phyloP scores from a whole-genome alignment of 2,888 invertebrate genomes.

The Metallyticus violacea region DNA sequence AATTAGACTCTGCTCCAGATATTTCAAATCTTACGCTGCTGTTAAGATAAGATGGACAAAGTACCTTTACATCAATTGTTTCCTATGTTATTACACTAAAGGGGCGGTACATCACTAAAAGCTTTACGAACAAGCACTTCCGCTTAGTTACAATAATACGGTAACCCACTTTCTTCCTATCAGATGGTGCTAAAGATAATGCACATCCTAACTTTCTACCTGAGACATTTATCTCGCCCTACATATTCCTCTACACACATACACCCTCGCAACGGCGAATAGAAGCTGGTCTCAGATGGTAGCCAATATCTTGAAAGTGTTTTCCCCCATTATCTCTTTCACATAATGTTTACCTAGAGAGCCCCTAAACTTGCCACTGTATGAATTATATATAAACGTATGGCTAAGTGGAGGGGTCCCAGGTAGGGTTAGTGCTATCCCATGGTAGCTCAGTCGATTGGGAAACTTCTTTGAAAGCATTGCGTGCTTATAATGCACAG shows the following conservation, averaged over 20 bases:
- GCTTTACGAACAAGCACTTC: neutral
- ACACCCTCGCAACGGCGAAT: too few relatives aligned
- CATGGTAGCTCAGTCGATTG: too few relatives aligned
- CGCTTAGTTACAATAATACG: neutral
- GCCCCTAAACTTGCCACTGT: neutral
- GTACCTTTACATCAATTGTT: too few relatives aligned
- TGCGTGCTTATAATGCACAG: neutral
- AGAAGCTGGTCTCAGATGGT: neutral
- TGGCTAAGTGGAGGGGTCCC: neutral
- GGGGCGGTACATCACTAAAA: neutral
- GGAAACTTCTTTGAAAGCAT: neutral
- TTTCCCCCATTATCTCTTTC: neutral
- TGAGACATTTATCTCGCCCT: neutral
- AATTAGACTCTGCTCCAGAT: too few relatives aligned
- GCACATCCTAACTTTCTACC: neutral
- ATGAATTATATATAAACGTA: neutral
- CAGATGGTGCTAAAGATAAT: neutral
- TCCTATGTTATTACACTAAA: neutral
- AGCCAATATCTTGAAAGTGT: constrained; percentile 5
- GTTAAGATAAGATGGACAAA: too few relatives aligned
- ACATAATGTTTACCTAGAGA: neutral
- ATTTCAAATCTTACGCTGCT: too few relatives aligned
- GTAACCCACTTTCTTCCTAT: neutral
- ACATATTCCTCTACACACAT: neutral
- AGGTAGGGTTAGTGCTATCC: too few relatives aligned